Percentiles rank a stretch among this genome's conserved stretches.
phyloP scores from a whole-genome alignment of 2,113 vertebrate genomes.

The Mastomys coucha region DNA sequence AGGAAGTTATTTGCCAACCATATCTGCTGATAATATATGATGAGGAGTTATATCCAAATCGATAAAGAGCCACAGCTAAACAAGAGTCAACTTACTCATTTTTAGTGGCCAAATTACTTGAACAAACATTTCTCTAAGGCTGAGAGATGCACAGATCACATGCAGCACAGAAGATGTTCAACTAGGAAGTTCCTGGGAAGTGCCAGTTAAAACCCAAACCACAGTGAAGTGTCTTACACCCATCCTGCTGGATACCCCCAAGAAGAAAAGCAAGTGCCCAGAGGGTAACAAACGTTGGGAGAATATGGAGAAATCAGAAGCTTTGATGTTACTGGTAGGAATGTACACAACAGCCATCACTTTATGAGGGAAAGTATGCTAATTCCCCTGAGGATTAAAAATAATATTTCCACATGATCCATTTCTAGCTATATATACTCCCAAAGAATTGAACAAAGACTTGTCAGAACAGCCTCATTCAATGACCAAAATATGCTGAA shows the following conservation, averaged over 20 bases:
- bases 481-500: background rate
- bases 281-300: background rate
- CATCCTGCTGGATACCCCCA: too few species aligned
- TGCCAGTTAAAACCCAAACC: background rate
- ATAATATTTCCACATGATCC: background rate
- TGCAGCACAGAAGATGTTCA: background rate
- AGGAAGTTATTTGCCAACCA: background rate
- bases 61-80: background rate
- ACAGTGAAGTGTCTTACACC: background rate
- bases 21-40: background rate
- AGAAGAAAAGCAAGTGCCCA: background rate
- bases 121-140: constrained; percentile 19
- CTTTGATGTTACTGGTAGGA: background rate
- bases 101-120: background rate
- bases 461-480: background rate
- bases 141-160: background rate
- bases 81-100: background rate
- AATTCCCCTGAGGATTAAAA: background rate
- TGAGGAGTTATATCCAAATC: background rate
- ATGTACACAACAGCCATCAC: background rate
- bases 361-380: background rate
- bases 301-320: background rate
- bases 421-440: background rate
- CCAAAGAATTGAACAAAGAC: background rate
- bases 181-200: background rate